A percentile compares a stretch with the other conserved stretches of the same genome.
Evolutionary conservation across 1,140 invertebrate genomes (phyloP).

Genomic region (Procambarus clarkii): DNA sequence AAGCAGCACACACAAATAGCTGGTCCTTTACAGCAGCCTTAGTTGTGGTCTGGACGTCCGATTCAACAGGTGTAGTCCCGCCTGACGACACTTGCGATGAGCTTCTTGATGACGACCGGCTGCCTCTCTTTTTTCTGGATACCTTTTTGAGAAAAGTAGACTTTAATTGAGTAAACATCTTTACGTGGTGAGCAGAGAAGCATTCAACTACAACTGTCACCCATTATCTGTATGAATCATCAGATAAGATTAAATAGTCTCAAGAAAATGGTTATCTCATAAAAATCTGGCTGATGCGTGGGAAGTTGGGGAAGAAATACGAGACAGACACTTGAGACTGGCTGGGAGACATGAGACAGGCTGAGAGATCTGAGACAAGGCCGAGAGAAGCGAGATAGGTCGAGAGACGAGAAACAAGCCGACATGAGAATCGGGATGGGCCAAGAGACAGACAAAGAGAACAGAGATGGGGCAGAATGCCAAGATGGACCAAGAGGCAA

Average conservation of each 20-base stretch:
- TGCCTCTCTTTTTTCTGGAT: constrained; percentile 41
- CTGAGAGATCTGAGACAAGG: no score
- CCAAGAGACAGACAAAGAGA: no score
- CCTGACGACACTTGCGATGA: constrained; percentile 37
- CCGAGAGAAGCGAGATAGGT: no score
- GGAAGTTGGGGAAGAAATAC: no score
- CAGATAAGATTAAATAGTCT: not conserved
- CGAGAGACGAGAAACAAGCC: no score
- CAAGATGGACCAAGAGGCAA: no score
- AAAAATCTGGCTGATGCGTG: no score
- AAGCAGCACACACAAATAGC: not conserved
- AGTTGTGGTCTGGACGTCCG: not conserved
- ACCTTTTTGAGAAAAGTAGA: constrained; percentile 22
- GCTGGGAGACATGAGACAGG: no score
- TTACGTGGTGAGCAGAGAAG: not conserved
- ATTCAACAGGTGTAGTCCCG: constrained; percentile 21
- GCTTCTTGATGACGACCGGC: constrained; percentile 46
- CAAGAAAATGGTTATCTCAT: not conserved
- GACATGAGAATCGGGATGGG: no score
- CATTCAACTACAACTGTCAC: not conserved
- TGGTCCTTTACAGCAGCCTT: not conserved
- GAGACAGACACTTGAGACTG: no score
- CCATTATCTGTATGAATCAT: constrained; percentile 1
- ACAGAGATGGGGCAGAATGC: no score
- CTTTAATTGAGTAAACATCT: constrained; percentile 11